Percentiles rank a stretch among this genome's conserved stretches.
Conservation (phyloP, 2,888 invertebrate genomes). For the Frankliniella fusca region DNA sequence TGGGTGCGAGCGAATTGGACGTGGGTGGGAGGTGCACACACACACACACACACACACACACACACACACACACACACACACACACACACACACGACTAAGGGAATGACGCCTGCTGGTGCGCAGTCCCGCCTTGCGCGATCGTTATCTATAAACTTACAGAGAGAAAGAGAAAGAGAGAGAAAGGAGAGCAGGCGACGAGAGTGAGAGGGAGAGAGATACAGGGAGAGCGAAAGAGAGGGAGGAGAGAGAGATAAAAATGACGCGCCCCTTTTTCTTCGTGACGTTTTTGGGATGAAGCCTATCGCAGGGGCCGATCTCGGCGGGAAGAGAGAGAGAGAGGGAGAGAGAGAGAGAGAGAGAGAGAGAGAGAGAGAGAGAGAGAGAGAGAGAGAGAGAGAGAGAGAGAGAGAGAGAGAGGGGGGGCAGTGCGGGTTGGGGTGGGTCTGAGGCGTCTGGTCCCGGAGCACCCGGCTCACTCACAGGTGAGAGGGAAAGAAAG, state of each 20-base stretch:
- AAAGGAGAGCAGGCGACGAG: neutral
- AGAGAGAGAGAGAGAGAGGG: too few species aligned
- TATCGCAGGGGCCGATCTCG: neutral
- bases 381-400: neutral
- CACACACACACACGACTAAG: too few species aligned
- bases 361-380: too few species aligned
- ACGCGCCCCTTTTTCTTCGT: constrained; percentile 6
- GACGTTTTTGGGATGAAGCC: constrained; percentile 22
- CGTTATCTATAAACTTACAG: constrained; percentile 18
- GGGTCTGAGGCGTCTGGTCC: too few species aligned
- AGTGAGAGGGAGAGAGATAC: neutral
- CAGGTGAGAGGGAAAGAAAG: neutral
- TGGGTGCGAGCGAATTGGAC: neutral
- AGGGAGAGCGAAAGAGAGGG: neutral
- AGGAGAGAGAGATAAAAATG: constrained; percentile 10
- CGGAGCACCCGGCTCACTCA: too few species aligned
- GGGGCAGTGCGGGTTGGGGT: too few species aligned
- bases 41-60: too few species aligned
- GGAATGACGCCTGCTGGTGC: neutral
- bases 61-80: too few species aligned
- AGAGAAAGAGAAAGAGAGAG: neutral
- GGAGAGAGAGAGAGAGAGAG: too few species aligned
- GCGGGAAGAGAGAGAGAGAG: neutral
- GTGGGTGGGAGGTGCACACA: too few species aligned
- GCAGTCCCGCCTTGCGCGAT: neutral